These are phyloP conservation scores for Drosophila murphyi DNA, from an alignment of 1,140 invertebrate species.

Conservation along the genomic window DNA sequence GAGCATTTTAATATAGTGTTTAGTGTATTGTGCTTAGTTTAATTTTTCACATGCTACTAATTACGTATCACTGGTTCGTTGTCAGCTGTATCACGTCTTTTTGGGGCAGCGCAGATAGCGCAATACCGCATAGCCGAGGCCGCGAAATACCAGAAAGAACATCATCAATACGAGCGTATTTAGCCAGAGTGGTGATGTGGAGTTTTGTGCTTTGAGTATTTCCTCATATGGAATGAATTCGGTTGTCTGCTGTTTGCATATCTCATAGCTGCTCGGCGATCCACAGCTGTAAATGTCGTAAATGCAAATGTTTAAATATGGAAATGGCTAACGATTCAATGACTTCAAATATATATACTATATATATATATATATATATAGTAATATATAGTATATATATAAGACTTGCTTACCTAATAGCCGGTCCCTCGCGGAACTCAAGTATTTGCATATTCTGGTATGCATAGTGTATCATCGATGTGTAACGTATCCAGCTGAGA, in stretches of 20 bases:
- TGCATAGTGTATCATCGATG: constrained; percentile 93
- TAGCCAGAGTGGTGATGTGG: constrained; percentile 89
- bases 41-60: constrained; percentile 47
- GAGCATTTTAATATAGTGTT: constrained; percentile 11
- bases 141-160: constrained; percentile 90
- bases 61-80: constrained; percentile 79
- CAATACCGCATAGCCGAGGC: constrained; percentile 91
- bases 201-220: constrained; percentile 88
- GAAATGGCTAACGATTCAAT: neutral
- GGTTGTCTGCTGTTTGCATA: constrained; percentile 87
- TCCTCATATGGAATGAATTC: constrained; percentile 88
- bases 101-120: constrained; percentile 88
- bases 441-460: constrained; percentile 95
- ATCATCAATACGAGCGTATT: constrained; percentile 90
- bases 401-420: constrained; percentile 86
- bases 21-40: constrained; percentile 16
- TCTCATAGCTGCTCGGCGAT: constrained; percentile 88
- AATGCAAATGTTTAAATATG: constrained; percentile 1
- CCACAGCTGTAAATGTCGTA: constrained; percentile 86
- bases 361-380: neutral
- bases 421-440: constrained; percentile 90
- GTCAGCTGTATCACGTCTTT: constrained; percentile 81
- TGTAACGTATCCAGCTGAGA: constrained; percentile 92
- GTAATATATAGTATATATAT: neutral
- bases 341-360: neutral